Conservation (phyloP, 2,113 vertebrate species). For the Corvus moneduloides region DNA sequence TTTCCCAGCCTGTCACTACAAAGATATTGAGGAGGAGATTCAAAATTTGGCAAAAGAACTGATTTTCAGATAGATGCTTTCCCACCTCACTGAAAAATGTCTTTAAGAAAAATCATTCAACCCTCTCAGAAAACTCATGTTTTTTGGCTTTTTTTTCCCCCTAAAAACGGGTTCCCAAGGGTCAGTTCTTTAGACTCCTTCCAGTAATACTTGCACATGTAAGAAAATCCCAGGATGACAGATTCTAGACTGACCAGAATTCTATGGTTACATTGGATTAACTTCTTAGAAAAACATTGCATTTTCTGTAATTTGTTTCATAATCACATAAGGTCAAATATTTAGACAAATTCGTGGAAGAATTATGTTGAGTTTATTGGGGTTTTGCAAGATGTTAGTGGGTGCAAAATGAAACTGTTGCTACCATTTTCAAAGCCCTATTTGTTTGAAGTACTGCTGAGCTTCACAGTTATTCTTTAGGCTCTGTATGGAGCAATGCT, state of each 20-base stretch:
- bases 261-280: neutral
- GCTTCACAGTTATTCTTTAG: neutral
- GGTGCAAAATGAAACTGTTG: neutral
- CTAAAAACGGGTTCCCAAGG: neutral
- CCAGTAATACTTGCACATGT: neutral
- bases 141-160: neutral
- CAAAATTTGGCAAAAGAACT: neutral
- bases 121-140: neutral
- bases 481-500: neutral
- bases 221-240: neutral
- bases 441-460: neutral
- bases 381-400: neutral
- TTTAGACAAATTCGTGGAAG: neutral
- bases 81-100: neutral
- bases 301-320: conserved; percentile 35
- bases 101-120: neutral
- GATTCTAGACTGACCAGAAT: neutral
- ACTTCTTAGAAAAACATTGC: neutral
- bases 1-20: neutral
- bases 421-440: neutral
- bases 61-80: neutral
- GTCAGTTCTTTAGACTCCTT: neutral
- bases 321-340: neutral
- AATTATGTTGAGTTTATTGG: neutral
- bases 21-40: neutral